Base-by-base conservation (phyloP, 2,888 invertebrate genomes). In the Odontomyia ornata region DNA sequence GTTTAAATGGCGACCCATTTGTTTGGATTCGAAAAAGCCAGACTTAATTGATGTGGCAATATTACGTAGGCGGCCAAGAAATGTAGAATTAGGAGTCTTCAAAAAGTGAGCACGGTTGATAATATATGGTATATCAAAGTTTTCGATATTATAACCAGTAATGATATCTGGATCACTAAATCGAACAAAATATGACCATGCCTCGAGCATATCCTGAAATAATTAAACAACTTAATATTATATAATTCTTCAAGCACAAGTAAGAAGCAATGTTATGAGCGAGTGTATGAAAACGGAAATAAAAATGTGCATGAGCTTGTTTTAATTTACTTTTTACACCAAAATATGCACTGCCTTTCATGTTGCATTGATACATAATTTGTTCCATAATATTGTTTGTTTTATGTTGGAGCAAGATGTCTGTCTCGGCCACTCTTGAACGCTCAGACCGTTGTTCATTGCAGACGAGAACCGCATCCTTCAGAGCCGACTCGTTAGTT, bases 141-240 rank as follows among this genome's bases (percentile, higher is more conserved):
- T 99, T 85, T 95, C 97, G 78, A 99, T 99, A 84, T 99, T 99
- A 87, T 99, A 99, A 1, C 99, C 99, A 0, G 99, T 99, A 77
- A 99, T 91, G 82, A 99, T 94, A 84, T 99, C 99, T 2, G 99
- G 98, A 89, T 99, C 99, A 30, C 95, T 90, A 86, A 95, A 93
- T 76, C 99, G 91, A 13, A 99, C 92, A 87, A 99, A 99, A 80
- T 94, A 93, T 0, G 97, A 92, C 99, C 99, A 99, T 77, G 89
- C 91, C 25, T 89, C 88, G 52, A 93, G 86, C 88, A 93, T 90
- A 89, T 94, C 94, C 83, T 83, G 47, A 47, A 81, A n/a, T 23
- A 60, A 9, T 0, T 13, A 1, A 77, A 46, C 72, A 52, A 69
- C 78, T 18, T n/a, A n/a, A n/a, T n/a, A n/a, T n/a, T n/a, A n/a